A percentile compares a stretch with the other conserved stretches of the same genome.
These are phyloP conservation scores for Habroteleia sp. DNA, from an alignment of 2,888 invertebrate species.

Conservation along the genomic window DNA sequence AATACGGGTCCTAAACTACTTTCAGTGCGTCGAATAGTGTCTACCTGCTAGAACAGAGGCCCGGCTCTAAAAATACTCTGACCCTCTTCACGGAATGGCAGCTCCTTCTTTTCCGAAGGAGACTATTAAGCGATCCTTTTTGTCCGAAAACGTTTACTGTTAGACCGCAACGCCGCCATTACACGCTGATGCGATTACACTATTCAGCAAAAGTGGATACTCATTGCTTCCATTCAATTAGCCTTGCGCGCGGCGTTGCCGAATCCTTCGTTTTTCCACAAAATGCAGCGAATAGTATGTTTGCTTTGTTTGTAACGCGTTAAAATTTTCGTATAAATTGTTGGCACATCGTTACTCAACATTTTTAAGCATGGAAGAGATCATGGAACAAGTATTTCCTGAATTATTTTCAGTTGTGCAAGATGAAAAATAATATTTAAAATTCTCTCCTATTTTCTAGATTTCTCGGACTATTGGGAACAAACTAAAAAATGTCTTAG, in stretches of 20 bases:
- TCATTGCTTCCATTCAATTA: slow-evolving; percentile 47
- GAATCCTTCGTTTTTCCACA: slow-evolving; percentile 29
- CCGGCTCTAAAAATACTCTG: slow-evolving; percentile 71
- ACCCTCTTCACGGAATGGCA: slow-evolving; percentile 69
- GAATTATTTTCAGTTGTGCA: too few species aligned
- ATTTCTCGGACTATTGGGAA: too few species aligned
- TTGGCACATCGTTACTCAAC: slow-evolving; percentile 1
- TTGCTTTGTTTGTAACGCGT: slow-evolving; percentile 33
- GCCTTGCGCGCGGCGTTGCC: slow-evolving; percentile 33
- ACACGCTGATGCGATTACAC: slow-evolving; percentile 52
- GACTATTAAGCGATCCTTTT: slow-evolving; percentile 71
- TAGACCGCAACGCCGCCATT: slow-evolving; percentile 50
- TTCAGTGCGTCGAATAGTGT: slow-evolving; percentile 66
- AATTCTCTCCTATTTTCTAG: too few species aligned
- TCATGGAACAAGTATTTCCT: slow-evolving; percentile 15
- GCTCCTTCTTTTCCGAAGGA: slow-evolving; percentile 62
- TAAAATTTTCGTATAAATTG: slow-evolving; percentile 15
- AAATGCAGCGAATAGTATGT: slow-evolving; percentile 28
- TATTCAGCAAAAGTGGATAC: slow-evolving; percentile 56
- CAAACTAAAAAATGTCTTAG: too few species aligned
- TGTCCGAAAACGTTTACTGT: slow-evolving; percentile 63
- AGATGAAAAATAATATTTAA: too few species aligned
- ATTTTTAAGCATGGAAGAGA: too few species aligned
- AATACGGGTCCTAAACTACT: slow-evolving; percentile 71
- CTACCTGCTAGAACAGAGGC: slow-evolving; percentile 61